These are phyloP conservation scores for Sitta europaea DNA, from an alignment of 2,113 vertebrate genomes.

Conservation along the genomic window DNA sequence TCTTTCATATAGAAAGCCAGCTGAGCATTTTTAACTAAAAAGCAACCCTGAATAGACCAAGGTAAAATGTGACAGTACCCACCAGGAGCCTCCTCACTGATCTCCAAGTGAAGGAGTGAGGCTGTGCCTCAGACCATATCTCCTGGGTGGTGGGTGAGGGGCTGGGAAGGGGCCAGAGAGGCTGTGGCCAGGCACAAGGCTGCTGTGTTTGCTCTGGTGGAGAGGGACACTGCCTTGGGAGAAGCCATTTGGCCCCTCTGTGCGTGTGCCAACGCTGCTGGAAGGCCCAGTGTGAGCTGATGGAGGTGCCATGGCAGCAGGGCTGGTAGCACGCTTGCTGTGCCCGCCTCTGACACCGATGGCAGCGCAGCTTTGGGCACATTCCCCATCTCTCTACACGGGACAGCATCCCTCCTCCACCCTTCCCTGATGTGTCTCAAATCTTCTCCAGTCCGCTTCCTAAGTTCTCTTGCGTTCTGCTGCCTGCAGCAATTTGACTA, in stretches of 20 bases:
- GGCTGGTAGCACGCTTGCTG: background rate
- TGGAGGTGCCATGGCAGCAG: fast-evolving
- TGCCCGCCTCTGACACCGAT: background rate
- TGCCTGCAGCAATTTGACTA: background rate
- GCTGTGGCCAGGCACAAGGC: background rate
- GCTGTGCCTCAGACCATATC: background rate
- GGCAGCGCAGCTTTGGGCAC: fast-evolving
- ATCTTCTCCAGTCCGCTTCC: background rate
- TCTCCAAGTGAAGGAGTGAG: background rate
- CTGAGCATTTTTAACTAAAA: background rate
- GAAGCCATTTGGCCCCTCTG: background rate
- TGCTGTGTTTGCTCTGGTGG: fast-evolving
- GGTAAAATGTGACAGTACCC: background rate
- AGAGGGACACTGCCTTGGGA: background rate
- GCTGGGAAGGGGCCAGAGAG: background rate
- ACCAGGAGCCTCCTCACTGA: background rate
- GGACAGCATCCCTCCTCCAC: background rate
- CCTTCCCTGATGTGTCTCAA: background rate
- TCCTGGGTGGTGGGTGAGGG: background rate
- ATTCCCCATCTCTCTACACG: background rate
- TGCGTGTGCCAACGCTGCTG: background rate
- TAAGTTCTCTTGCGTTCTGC: background rate
- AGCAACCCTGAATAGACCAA: background rate
- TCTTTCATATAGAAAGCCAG: background rate
- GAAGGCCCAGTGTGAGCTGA: background rate